Conservation (phyloP, 2,888 invertebrate genomes). For the Acrocera orbiculus region DNA sequence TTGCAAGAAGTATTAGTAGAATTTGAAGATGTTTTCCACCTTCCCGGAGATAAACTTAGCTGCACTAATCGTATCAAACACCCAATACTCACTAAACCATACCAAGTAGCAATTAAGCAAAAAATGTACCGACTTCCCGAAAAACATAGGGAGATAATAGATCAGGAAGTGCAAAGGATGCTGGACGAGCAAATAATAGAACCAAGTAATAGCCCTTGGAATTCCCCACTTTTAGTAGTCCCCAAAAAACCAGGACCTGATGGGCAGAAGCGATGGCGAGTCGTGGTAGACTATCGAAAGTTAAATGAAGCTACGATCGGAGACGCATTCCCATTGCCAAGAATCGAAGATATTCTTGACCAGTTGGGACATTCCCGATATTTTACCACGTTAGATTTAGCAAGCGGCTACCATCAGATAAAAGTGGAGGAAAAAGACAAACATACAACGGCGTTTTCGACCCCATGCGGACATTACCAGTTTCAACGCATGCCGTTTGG, state of each 20-base stretch:
- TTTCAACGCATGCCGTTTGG: no score
- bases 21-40: no score
- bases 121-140: slow-evolving; percentile 1
- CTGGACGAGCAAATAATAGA: background rate
- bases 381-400: background rate
- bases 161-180: background rate
- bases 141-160: slow-evolving; percentile 2
- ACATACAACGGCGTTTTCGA: no score
- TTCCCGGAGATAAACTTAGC: no score
- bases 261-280: slow-evolving; percentile 15
- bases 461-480: no score
- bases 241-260: slow-evolving; percentile 14
- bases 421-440: no score
- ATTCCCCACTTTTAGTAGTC: slow-evolving; percentile 14
- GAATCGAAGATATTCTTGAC: no score
- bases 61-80: no score
- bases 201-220: slow-evolving; percentile 9
- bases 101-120: background rate
- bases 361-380: background rate
- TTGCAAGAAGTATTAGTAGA: no score
- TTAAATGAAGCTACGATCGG: slow-evolving; percentile 13
- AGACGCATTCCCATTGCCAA: slow-evolving; percentile 5
- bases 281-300: slow-evolving; percentile 14
- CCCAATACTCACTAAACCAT: no score
- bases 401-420: no score